Base-by-base conservation (phyloP, 1,140 invertebrate genomes). In the Brachystomella parvula region DNA sequence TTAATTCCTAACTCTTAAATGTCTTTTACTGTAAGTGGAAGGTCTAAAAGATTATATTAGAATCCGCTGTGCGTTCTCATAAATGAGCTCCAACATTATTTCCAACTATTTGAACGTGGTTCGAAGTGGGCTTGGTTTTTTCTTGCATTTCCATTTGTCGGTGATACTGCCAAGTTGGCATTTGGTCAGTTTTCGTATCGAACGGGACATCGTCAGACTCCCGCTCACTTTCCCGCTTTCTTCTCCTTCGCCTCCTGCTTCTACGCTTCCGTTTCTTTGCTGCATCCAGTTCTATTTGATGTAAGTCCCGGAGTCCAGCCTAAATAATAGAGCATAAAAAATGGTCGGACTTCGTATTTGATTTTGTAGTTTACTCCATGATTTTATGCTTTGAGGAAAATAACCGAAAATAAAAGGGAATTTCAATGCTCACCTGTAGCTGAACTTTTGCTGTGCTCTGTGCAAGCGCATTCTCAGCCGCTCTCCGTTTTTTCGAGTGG, bases 401-500 rank as follows among this genome's bases (percentile, higher is more conserved):
- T 56, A 30, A 31, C 21, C 3, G 9, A 31, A 12, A 32, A 31
- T 3, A 28, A 64, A 9, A 12, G 29, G 12, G n/a, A 30, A 26
- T 59, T 32, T 12, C 12, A 35, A 9, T 3, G 24, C 21, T 57
- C 21, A 65, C 64, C 39, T 59, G 53, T 35, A 68, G 26, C 35
- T 64, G 32, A 32, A 64, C 59, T 30, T 29, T 53, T 29, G 30
- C 31, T 21, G 12, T 19, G 24, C 2, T 33, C 29, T 32, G 32
- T 2, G 28, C 9, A 2, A 17, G 2, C 47, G 15, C 21, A n/a
- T 24, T 31, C 6, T 31, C 87, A 76, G 90, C 86, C 76, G 89
- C 86, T 77, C 93, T 87, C 78, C 97, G 95, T 79, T 97, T 99
- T 66, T 95, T 85, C 78, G 98, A 98, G 80, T 99, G 99, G 79